These are phyloP conservation scores for Miltochrista miniata DNA, from an alignment of 2,888 invertebrate species.

Conservation along the genomic window DNA sequence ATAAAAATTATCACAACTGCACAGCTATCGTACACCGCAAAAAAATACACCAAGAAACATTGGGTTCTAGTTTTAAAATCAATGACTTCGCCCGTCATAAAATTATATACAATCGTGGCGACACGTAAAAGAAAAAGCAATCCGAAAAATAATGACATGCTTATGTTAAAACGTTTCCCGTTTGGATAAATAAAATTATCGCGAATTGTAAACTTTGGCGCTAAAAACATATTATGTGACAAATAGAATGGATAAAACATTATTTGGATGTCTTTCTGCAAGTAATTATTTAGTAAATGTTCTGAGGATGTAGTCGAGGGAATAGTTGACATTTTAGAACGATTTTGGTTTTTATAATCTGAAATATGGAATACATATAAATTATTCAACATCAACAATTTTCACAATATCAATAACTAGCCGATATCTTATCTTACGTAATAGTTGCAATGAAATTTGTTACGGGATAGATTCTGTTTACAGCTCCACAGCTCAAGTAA, in stretches of 20 bases:
- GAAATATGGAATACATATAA: no score
- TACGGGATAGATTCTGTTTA: no score
- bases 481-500: no score
- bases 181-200: conserved; percentile 1
- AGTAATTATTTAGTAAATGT: not conserved
- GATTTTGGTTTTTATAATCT: no score
- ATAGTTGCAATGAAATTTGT: no score
- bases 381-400: no score
- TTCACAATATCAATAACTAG: no score
- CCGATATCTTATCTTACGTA: no score
- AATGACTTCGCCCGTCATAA: not conserved
- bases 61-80: not conserved
- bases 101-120: not conserved
- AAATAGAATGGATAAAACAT: not conserved
- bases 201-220: not conserved
- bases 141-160: not conserved
- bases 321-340: no score
- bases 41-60: not conserved
- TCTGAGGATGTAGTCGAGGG: no score
- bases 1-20: not conserved
- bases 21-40: not conserved
- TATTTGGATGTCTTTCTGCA: not conserved
- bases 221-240: not conserved
- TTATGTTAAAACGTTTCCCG: not conserved
- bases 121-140: not conserved